Evolutionary conservation across 2,888 invertebrate genomes (phyloP), one percentile per base, ranked within the genome.

Genomic region (Epicampocera succincta): DNA sequence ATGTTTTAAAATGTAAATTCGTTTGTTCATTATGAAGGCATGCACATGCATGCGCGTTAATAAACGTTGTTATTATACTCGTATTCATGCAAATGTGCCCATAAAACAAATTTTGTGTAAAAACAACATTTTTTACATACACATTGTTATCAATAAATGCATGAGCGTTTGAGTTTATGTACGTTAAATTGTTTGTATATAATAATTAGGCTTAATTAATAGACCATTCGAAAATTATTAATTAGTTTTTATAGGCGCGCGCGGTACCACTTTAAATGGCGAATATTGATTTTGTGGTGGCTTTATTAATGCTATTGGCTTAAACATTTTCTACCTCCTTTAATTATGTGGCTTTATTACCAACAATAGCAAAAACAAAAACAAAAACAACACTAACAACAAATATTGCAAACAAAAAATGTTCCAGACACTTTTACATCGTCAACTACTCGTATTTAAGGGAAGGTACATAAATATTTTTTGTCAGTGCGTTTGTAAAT

Each of bases 151-250:
- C 12, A 21, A 33, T 52, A 25, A 56, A 71, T 65, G 3, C 13
- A n/a, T 58, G 60, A 33, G 40, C 21, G 4, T 29, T 17, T 38
- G 13, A 44, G 6, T 38, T 4, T 54, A 4, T 52, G 3, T 52
- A 6, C 29, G 33, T 13, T 69, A 12, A 44, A 25, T 68, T 38
- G 52, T 60, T 46, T 78, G 54, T 66, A 58, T 68, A 78, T 75
- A 75, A 90, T 91, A 91, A 91, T 90, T 90, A 91, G 91, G 89
- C 90, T 91, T 91, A 91, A 91, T 91, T 91, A 91, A 91, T 91
- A 90, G 90, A 89, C 90, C 90, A 90, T 90, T 91, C 89, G 88
- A 89, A 91, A 91, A 91, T 91, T 91, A 91, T 91, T 91, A 91
- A 91, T 91, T 91, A 90, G 91, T 90, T 91, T 91, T 91, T 90